A percentile compares a stretch with the other conserved stretches of the same genome.
Conservation (phyloP, 2,888 invertebrate species). For the Norana najaformis region DNA sequence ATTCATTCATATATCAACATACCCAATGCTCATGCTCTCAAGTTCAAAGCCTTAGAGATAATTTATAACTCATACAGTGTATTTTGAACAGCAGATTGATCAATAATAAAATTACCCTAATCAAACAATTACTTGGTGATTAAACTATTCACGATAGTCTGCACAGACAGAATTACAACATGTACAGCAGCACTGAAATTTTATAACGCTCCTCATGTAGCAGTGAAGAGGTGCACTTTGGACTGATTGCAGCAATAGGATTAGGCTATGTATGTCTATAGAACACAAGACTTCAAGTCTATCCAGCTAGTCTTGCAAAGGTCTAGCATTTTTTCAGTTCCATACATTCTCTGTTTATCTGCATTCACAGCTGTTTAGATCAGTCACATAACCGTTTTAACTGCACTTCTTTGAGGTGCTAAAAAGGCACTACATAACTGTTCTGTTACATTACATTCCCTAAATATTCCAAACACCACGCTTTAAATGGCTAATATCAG, state of each 20-base stretch:
- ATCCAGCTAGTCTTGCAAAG: not conserved
- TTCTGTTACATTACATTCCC: not conserved
- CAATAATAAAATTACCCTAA: not conserved
- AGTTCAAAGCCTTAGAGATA: too few relatives aligned
- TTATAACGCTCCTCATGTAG: not conserved
- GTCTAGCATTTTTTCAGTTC: not conserved
- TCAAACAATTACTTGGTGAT: conserved; percentile 13
- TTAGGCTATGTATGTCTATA: not conserved
- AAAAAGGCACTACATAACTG: not conserved
- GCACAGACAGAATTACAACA: not conserved
- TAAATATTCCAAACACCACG: not conserved
- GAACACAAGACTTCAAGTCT: not conserved
- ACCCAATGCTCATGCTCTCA: too few relatives aligned
- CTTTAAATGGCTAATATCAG: not conserved
- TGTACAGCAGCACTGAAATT: not conserved
- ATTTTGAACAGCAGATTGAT: not conserved
- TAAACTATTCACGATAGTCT: not conserved
- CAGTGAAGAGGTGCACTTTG: not conserved
- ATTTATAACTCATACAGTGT: not conserved
- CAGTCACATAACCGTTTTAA: not conserved
- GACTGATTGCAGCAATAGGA: not conserved
- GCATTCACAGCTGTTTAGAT: not conserved
- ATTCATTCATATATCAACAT: too few relatives aligned
- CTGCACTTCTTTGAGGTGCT: not conserved
- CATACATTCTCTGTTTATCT: not conserved